Conservation (phyloP, 2,888 invertebrate species). For the Drosophila nr. perissopoda region DNA sequence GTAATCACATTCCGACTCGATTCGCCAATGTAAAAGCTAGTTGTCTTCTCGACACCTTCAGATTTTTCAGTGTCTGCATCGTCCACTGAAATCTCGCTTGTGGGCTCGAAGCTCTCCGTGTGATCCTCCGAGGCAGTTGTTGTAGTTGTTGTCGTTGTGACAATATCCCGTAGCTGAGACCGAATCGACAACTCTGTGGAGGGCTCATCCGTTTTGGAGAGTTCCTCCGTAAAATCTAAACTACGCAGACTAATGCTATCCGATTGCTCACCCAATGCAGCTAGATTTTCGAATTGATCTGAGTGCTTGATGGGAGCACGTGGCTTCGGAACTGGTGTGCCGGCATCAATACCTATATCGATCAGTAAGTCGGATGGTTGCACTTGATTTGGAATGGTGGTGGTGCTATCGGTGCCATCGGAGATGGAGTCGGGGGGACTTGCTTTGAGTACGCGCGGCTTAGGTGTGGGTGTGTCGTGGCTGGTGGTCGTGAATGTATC, state of each 20-base stretch:
- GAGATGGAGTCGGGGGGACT: slow-evolving; percentile 73
- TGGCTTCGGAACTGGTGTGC: slow-evolving; percentile 82
- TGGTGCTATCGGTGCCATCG: slow-evolving; percentile 72
- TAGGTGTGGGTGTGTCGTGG: slow-evolving; percentile 85
- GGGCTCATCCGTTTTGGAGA: slow-evolving; percentile 81
- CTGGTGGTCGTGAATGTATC: slow-evolving; percentile 59
- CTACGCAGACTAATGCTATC: slow-evolving; percentile 82
- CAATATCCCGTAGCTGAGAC: slow-evolving; percentile 69
- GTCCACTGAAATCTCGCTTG: slow-evolving; percentile 79
- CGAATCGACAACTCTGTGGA: slow-evolving; percentile 77
- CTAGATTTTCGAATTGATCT: slow-evolving; percentile 77
- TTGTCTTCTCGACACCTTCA: slow-evolving; percentile 66
- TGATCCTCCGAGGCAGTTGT: slow-evolving; percentile 80
- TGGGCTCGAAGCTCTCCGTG: slow-evolving; percentile 78
- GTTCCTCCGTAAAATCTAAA: slow-evolving; percentile 81
- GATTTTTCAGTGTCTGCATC: slow-evolving; percentile 74
- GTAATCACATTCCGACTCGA: slow-evolving; percentile 84
- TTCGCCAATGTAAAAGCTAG: slow-evolving; percentile 85
- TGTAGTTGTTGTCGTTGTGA: slow-evolving; percentile 69
- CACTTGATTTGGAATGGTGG: slow-evolving; percentile 66
- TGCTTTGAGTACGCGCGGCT: slow-evolving; percentile 85
- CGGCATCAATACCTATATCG: slow-evolving; percentile 58
- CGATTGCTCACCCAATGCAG: slow-evolving; percentile 77
- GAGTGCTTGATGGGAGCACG: slow-evolving; percentile 80
- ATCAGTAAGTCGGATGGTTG: slow-evolving; percentile 60